These are phyloP conservation scores for Erpobdella octoculata DNA, from an alignment of 2,888 invertebrate genomes.

Conservation along the genomic window DNA sequence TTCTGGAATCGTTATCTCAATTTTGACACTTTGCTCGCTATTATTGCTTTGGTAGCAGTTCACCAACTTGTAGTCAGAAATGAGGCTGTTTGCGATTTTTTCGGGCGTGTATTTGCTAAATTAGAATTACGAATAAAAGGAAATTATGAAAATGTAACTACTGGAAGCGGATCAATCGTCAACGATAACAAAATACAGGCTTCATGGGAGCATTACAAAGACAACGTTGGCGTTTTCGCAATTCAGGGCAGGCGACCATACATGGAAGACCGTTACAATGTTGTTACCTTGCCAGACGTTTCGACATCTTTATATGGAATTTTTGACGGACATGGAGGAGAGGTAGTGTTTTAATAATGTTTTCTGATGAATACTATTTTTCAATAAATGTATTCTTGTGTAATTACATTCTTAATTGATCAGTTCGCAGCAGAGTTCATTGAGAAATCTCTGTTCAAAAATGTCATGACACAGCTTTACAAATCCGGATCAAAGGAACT, in stretches of 20 bases:
- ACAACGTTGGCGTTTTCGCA: constrained; percentile 75
- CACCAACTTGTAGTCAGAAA: constrained; percentile 27
- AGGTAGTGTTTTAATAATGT: constrained; percentile 29
- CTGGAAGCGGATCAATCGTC: constrained; percentile 23
- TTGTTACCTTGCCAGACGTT: constrained; percentile 74
- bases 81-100: constrained; percentile 28
- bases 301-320: constrained; percentile 81
- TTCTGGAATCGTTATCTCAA: constrained; percentile 26
- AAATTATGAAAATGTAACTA: constrained; percentile 29
- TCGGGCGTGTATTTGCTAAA: constrained; percentile 31
- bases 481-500: neutral
- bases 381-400: neutral
- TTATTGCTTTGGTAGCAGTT: constrained; percentile 18
- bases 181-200: constrained; percentile 37
- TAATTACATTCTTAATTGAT: neutral
- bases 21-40: constrained; percentile 17
- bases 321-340: constrained; percentile 87
- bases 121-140: constrained; percentile 33
- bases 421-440: constrained; percentile 77
- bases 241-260: constrained; percentile 78
- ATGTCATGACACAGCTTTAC: constrained; percentile 41
- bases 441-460: constrained; percentile 73
- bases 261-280: constrained; percentile 89
- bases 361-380: neutral
- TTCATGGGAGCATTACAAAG: constrained; percentile 69